Percentiles rank a stretch among this genome's conserved stretches.
These are phyloP conservation scores for Helicoverpa armigera DNA, from an alignment of 1,140 invertebrate species.

Conservation along the genomic window DNA sequence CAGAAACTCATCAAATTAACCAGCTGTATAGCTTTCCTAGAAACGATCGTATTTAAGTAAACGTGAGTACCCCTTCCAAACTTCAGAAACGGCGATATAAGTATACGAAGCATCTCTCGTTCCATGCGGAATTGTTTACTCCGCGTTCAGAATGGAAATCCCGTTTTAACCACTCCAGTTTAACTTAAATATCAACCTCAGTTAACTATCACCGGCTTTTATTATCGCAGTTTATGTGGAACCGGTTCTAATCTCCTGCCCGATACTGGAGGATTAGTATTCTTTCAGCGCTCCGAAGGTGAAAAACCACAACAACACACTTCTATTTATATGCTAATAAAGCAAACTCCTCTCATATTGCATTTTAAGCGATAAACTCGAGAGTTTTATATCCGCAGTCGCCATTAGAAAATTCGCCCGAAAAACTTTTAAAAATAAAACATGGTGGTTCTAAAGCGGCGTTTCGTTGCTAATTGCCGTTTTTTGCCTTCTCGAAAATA, in stretches of 20 bases:
- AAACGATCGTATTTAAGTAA: not conserved
- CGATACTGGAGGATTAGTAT: constrained; percentile 31
- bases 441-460: constrained; percentile 27
- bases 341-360: constrained; percentile 37
- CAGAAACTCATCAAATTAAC: too few species aligned
- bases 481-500: constrained; percentile 44
- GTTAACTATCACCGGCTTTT: constrained; percentile 27
- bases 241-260: constrained; percentile 17
- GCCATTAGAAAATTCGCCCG: constrained; percentile 37
- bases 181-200: constrained; percentile 6
- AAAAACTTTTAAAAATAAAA: constrained; percentile 38
- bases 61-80: not conserved
- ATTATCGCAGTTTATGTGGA: constrained; percentile 14
- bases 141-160: not conserved
- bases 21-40: too few species aligned
- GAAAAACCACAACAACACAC: constrained; percentile 28
- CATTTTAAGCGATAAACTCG: constrained; percentile 36
- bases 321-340: constrained; percentile 43
- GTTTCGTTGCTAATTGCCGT: constrained; percentile 45
- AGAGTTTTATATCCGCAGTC: constrained; percentile 27
- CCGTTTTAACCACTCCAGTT: not conserved
- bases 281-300: constrained; percentile 26
- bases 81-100: not conserved
- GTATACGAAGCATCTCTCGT: not conserved
- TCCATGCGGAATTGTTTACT: not conserved